Evolutionary conservation across 2,888 invertebrate species (phyloP), one percentile per base, ranked within the genome.

Genomic region (Chrysopilus asiliformis): DNA sequence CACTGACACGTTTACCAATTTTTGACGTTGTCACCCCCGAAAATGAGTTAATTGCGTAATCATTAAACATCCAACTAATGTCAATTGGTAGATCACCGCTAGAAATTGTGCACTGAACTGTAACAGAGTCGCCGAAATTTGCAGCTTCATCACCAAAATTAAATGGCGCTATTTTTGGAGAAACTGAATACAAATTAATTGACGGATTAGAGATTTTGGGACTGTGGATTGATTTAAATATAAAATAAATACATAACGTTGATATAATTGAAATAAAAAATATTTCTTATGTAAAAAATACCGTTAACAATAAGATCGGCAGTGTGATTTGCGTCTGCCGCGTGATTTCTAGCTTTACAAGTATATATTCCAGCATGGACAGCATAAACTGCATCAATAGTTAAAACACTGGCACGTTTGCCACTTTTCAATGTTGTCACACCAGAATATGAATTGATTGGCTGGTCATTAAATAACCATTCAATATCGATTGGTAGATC

Each of bases 401-500:
- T 43, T 6, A 72, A 64, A 50, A 69, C 64, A 46, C 69, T 70
- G 43, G 68, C 68, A 52, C 70, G 66, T 53, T 68, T 58, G 40
- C 71, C 70, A 50, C 68, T 44, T 35, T 46, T 47, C 5, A 40
- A 20, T 2, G 44, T 43, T 28, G 45, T 36, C 8, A 47, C 34
- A 10, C 49, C 49, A 16, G 39, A 36, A 38, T 42, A 41, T 18
- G 43, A 43, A 42, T 41, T 40, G 24, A 49, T 44, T 31, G 39
- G 43, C 25, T 37, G 22, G 28, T 38, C 40, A 32, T 72, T 69
- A 47, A 72, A 64, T 29, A 67, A 65, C 80, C 80, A 80, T 38
- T 68, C 66, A 45, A 80, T 73, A 43, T 71, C 70, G 43, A 84
- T 66, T 12, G 84, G 84, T 49, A 74, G 68, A 61, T 84, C 83